A percentile compares a stretch with the other conserved stretches of the same genome.
phyloP scores from a whole-genome alignment of 2,113 vertebrate species.

The Pluvianellus socialis region DNA sequence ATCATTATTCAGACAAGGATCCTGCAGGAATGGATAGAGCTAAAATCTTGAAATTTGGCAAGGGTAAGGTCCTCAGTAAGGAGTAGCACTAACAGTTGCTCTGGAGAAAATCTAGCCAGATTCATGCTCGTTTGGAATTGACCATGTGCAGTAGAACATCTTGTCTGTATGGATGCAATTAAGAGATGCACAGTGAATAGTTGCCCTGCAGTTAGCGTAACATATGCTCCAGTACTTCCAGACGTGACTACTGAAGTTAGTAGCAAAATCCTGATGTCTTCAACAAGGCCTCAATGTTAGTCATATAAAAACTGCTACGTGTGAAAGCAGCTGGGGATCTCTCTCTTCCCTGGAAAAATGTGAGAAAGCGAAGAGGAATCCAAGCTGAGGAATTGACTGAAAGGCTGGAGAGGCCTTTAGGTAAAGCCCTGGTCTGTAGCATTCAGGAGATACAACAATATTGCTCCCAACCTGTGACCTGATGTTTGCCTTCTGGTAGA shows the following conservation, averaged over 20 bases:
- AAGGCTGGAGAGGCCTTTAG: not conserved
- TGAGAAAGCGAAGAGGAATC: not conserved
- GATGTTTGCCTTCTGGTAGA: not conserved
- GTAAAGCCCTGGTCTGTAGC: not conserved
- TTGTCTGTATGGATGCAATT: constrained; percentile 53
- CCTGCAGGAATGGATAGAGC: not conserved
- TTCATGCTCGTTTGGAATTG: constrained; percentile 28
- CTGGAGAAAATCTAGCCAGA: not conserved
- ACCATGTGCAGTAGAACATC: constrained; percentile 43
- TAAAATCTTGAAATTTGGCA: constrained; percentile 27
- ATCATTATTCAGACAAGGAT: not conserved
- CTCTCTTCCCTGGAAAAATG: not conserved
- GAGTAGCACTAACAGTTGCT: not conserved
- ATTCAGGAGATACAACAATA: not conserved
- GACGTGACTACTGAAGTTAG: constrained; percentile 13
- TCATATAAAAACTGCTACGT: not conserved
- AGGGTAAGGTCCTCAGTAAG: not conserved
- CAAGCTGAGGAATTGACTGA: not conserved
- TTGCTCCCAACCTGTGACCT: not conserved
- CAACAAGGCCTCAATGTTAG: not conserved
- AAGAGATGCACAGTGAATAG: constrained; percentile 43
- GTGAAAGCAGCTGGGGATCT: constrained; percentile 15
- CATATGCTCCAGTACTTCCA: constrained; percentile 49
- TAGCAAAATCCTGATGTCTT: constrained; percentile 47
- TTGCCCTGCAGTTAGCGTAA: constrained; percentile 39